phyloP scores from a whole-genome alignment of 2,797 vertebrate species.

The Artibeus jamaicensis region DNA sequence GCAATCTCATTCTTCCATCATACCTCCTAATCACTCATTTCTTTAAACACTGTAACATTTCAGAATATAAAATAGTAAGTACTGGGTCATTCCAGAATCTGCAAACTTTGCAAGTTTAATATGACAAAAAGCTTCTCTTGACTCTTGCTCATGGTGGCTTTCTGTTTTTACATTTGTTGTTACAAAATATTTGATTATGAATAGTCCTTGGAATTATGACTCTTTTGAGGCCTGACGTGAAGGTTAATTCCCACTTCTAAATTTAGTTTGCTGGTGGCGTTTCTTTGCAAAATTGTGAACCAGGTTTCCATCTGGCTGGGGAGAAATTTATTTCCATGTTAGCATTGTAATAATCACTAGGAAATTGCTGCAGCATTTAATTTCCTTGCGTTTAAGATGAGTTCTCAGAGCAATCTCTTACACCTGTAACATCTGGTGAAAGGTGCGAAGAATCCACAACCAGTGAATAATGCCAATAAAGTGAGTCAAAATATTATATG shows the following conservation, averaged over 20 bases:
- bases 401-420: neutral
- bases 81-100: neutral
- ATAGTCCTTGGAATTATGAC: neutral
- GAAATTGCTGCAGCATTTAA: neutral
- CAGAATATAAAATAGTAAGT: neutral
- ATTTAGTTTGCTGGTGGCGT: neutral
- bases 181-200: neutral
- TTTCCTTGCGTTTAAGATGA: neutral
- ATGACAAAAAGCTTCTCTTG: neutral
- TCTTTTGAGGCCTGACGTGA: neutral
- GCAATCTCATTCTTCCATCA: neutral
- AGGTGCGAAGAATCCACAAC: neutral
- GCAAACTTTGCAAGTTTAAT: neutral
- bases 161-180: neutral
- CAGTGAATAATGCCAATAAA: slow-evolving; percentile 63
- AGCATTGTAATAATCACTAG: neutral
- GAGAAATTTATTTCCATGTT: neutral
- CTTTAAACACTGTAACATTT: neutral
- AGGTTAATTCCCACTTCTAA: neutral
- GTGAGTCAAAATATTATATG: slow-evolving; percentile 77
- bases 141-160: neutral
- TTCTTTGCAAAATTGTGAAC: slow-evolving; percentile 22
- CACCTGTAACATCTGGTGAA: neutral
- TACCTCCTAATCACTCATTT: neutral
- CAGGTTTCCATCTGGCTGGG: neutral